These are phyloP conservation scores for Hippopotamyrus pictus DNA, from an alignment of 2,797 vertebrate genomes.

Conservation along the genomic window DNA sequence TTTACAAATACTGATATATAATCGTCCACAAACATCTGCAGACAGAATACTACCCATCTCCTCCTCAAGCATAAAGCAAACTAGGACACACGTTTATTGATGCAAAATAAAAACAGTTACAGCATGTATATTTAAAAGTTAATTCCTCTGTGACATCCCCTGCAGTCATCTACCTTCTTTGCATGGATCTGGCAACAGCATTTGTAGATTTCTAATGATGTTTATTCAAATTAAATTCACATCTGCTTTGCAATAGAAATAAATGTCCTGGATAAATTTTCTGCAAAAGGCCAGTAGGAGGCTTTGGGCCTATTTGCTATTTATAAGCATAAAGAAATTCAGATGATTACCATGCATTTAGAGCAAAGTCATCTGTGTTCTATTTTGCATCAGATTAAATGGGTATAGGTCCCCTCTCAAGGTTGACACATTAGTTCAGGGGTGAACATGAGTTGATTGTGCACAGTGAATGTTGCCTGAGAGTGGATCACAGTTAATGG, in stretches of 20 bases:
- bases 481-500: neutral
- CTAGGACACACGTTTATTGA: neutral
- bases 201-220: neutral
- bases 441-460: neutral
- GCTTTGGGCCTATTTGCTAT: neutral
- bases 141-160: neutral
- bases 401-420: neutral
- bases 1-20: neutral
- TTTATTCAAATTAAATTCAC: neutral
- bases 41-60: neutral
- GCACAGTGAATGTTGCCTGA: neutral
- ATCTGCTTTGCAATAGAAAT: neutral
- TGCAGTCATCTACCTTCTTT: neutral
- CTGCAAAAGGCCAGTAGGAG: neutral
- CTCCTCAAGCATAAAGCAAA: neutral
- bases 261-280: neutral
- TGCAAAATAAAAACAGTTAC: neutral
- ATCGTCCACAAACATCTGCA: neutral
- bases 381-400: neutral
- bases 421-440: neutral
- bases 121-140: neutral
- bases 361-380: neutral
- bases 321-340: neutral
- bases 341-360: neutral
- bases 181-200: neutral